These are phyloP conservation scores for Dascillus cervinus DNA, from an alignment of 2,888 invertebrate genomes.

Conservation along the genomic window DNA sequence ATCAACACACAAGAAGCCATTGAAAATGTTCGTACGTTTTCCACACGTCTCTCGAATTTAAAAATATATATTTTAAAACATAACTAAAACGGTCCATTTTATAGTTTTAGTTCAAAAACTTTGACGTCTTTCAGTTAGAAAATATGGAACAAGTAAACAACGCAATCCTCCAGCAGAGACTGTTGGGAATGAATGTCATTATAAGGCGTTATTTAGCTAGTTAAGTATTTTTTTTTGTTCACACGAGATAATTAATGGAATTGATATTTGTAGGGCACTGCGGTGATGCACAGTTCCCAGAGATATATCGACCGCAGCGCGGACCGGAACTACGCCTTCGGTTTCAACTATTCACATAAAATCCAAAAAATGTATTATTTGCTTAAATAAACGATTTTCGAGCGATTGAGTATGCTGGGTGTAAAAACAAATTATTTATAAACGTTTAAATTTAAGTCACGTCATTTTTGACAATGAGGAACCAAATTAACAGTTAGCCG, in stretches of 20 bases:
- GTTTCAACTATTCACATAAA: too few species aligned
- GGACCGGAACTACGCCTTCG: neutral
- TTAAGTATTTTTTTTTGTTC: conserved; percentile 10
- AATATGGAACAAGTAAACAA: conserved; percentile 10
- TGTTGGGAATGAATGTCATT: conserved; percentile 17
- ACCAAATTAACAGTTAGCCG: too few species aligned
- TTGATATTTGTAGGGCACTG: conserved; percentile 13
- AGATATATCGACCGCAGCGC: conserved; percentile 11
- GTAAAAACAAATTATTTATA: too few species aligned
- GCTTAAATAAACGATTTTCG: too few species aligned
- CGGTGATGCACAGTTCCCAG: conserved; percentile 18
- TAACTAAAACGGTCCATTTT: conserved; percentile 1
- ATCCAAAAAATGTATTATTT: too few species aligned
- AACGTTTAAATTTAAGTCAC: too few species aligned
- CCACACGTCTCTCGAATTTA: too few species aligned
- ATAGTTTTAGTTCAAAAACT: conserved; percentile 5
- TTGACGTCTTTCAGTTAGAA: conserved; percentile 12
- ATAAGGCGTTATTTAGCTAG: conserved; percentile 19
- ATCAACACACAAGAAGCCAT: conserved; percentile 7
- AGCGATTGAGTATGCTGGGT: too few species aligned
- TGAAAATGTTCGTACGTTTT: conserved; percentile 18
- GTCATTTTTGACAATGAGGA: too few species aligned
- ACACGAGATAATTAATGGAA: neutral
- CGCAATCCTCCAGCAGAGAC: conserved; percentile 14
- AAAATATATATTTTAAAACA: neutral